Percentiles rank a stretch among this genome's conserved stretches.
These are phyloP conservation scores for Ernsta delagoae DNA, from an alignment of 2,888 invertebrate genomes.

Conservation along the genomic window DNA sequence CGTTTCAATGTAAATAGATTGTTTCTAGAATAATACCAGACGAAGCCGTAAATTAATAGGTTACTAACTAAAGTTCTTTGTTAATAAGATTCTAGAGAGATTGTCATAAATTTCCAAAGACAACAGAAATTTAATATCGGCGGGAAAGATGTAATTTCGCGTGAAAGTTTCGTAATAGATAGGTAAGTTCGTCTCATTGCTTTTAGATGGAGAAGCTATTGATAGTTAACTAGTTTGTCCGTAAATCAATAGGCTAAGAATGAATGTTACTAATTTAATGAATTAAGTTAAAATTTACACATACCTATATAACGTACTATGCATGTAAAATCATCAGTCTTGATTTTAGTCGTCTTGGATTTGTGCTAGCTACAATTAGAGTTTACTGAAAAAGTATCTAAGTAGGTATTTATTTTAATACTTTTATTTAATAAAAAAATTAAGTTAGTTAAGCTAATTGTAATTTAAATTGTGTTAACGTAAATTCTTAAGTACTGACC, in stretches of 20 bases:
- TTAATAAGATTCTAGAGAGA: constrained; percentile 64
- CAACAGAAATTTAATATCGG: constrained; percentile 80
- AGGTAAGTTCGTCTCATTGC: constrained; percentile 67
- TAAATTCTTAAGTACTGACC: no score
- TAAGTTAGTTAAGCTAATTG: no score
- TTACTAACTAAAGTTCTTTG: constrained; percentile 38
- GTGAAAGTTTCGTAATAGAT: constrained; percentile 77
- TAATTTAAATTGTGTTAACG: no score
- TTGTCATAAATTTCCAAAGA: constrained; percentile 70
- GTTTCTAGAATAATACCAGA: constrained; percentile 28
- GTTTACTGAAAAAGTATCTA: no score
- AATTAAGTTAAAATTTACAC: no score
- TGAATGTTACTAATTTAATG: not conserved
- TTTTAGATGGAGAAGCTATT: constrained; percentile 65
- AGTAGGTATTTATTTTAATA: no score
- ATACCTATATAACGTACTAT: no score
- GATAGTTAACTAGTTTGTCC: constrained; percentile 64
- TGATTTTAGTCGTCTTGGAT: no score
- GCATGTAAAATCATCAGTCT: no score
- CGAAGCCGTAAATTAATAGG: constrained; percentile 29
- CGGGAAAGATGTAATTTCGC: constrained; percentile 75
- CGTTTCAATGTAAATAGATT: constrained; percentile 10
- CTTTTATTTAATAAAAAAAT: no score
- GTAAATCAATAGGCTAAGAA: constrained; percentile 60
- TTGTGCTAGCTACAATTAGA: no score